phyloP scores from a whole-genome alignment of 1,140 invertebrate genomes.

The Lepidurus packardi region DNA sequence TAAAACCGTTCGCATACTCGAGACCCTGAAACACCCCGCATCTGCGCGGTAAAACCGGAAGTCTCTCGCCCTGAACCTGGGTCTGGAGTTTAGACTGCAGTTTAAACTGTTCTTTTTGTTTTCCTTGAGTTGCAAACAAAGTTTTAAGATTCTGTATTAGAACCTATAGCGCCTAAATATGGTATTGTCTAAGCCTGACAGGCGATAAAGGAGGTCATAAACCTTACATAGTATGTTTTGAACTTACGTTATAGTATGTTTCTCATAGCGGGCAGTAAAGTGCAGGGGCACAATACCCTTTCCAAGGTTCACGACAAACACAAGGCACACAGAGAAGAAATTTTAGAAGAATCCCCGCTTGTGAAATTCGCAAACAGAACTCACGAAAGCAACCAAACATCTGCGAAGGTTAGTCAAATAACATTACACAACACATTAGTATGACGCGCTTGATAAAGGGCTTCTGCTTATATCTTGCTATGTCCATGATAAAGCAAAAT shows the following conservation, averaged over 20 bases:
- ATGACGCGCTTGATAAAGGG: not conserved
- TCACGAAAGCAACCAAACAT: not conserved
- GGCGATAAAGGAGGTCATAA: not conserved
- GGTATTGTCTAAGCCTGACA: not conserved
- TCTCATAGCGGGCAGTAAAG: not conserved
- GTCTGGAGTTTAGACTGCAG: too few relatives aligned
- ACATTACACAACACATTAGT: not conserved
- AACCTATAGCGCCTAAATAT: not conserved
- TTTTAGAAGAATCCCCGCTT: not conserved
- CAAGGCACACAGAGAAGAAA: not conserved
- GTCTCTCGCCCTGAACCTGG: too few relatives aligned
- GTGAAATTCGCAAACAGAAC: not conserved
- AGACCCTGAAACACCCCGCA: too few relatives aligned
- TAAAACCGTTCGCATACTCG: too few relatives aligned
- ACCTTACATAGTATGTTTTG: not conserved
- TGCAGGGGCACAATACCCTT: not conserved
- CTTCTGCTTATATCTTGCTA: not conserved
- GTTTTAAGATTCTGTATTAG: not conserved
- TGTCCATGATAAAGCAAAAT: not conserved
- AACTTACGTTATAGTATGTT: conserved; percentile 1
- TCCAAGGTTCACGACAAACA: not conserved
- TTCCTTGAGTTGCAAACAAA: not conserved
- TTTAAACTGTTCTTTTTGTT: not conserved
- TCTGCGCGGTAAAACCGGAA: too few relatives aligned
- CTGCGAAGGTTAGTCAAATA: not conserved